Evolutionary conservation across 2,888 invertebrate species (phyloP).

Genomic region (Diaperis boleti): DNA sequence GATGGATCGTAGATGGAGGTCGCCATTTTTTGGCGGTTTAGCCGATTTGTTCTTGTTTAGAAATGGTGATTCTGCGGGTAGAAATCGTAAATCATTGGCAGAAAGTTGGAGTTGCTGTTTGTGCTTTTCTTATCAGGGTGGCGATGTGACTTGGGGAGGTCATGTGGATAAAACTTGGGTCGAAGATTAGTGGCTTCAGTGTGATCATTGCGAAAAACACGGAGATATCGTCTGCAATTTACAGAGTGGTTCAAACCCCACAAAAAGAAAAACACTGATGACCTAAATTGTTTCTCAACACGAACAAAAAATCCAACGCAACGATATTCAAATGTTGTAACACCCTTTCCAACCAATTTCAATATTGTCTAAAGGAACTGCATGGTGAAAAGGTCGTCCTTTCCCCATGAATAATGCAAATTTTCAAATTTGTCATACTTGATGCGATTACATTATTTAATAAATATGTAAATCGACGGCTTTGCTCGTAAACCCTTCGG

Average conservation of each 20-base stretch:
- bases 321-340: too few species aligned
- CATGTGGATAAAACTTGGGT: too few species aligned
- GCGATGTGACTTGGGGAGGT: neutral
- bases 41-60: conserved; percentile 9
- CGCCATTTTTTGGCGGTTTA: conserved; percentile 5
- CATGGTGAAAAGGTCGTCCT: conserved; percentile 1
- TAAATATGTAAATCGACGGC: conserved; percentile 29
- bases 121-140: neutral
- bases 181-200: too few species aligned
- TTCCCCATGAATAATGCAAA: conserved; percentile 21
- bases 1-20: neutral
- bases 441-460: conserved; percentile 28
- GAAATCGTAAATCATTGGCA: conserved; percentile 7
- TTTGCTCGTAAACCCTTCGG: conserved; percentile 5
- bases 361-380: neutral
- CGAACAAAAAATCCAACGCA: too few species aligned
- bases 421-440: conserved; percentile 27
- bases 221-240: too few species aligned
- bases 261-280: too few species aligned
- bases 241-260: too few species aligned
- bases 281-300: too few species aligned
- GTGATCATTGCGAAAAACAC: too few species aligned
- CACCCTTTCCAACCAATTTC: too few species aligned
- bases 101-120: conserved; percentile 1
- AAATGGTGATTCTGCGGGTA: neutral